Percentiles rank a stretch among this genome's conserved stretches.
Evolutionary conservation across 2,888 invertebrate species (phyloP).

Genomic region (Agrilus mali): DNA sequence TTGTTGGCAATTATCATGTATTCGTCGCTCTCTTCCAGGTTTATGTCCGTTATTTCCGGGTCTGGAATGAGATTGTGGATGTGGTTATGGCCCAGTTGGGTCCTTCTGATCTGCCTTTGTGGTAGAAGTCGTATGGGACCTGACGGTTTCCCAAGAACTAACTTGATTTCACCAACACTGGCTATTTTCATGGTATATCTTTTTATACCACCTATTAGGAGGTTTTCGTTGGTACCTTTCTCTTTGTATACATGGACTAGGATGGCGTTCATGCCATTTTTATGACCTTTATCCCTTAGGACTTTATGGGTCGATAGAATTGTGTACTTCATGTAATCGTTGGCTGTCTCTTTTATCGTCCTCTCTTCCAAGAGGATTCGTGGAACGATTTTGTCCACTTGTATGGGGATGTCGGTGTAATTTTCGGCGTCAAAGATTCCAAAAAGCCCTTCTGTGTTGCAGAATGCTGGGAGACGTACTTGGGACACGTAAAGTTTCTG

Average conservation of each 20-base stretch:
- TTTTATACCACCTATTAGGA: slow-evolving; percentile 46
- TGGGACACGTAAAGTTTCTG: slow-evolving; percentile 66
- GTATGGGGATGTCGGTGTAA: slow-evolving; percentile 54
- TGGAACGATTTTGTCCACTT: slow-evolving; percentile 62
- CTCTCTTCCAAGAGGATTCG: slow-evolving; percentile 70
- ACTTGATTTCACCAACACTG: slow-evolving; percentile 62
- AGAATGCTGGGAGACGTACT: slow-evolving; percentile 64
- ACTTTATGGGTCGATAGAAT: slow-evolving; percentile 68
- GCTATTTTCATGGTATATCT: slow-evolving; percentile 61
- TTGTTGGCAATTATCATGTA: slow-evolving; percentile 72
- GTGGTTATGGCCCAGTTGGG: slow-evolving; percentile 50
- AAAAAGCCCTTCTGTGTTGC: slow-evolving; percentile 68
- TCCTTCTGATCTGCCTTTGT: slow-evolving; percentile 39
- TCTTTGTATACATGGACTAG: slow-evolving; percentile 59
- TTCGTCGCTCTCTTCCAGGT: slow-evolving; percentile 69
- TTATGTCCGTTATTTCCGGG: slow-evolving; percentile 62
- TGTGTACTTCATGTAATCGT: slow-evolving; percentile 76
- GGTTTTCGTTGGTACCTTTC: slow-evolving; percentile 42
- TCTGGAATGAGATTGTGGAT: slow-evolving; percentile 58
- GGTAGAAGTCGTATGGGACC: slow-evolving; percentile 54
- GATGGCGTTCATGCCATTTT: slow-evolving; percentile 59
- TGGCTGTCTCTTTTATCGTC: slow-evolving; percentile 66
- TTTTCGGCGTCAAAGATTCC: slow-evolving; percentile 72
- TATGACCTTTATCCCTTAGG: slow-evolving; percentile 59
- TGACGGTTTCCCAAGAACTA: slow-evolving; percentile 55